These are phyloP conservation scores for Glaucopsyche alexis DNA, from an alignment of 2,888 invertebrate genomes.

Conservation along the genomic window DNA sequence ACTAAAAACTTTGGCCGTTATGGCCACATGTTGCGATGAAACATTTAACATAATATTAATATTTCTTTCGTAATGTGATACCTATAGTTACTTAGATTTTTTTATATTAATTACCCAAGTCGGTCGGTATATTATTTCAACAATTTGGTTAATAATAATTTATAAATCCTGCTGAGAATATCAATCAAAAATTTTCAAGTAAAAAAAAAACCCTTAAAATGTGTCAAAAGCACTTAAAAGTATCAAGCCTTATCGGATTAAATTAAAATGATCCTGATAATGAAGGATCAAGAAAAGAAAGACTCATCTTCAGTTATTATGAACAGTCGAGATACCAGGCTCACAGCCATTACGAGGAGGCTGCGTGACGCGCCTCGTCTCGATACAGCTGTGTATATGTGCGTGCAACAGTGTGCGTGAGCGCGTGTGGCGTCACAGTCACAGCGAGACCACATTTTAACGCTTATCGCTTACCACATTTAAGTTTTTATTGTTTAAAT, in stretches of 20 bases:
- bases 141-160: neutral
- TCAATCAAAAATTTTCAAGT: neutral
- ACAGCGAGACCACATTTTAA: slow-evolving; percentile 52
- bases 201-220: neutral
- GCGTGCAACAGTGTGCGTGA: slow-evolving; percentile 54
- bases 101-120: neutral
- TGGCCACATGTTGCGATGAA: slow-evolving; percentile 2
- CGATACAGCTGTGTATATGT: slow-evolving; percentile 49
- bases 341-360: slow-evolving; percentile 64
- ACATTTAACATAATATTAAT: neutral
- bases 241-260: slow-evolving; percentile 16
- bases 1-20: slow-evolving; percentile 11
- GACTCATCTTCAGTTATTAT: slow-evolving; percentile 77
- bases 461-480: slow-evolving; percentile 46
- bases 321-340: slow-evolving; percentile 73
- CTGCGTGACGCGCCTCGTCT: slow-evolving; percentile 66
- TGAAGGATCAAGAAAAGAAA: slow-evolving; percentile 72
- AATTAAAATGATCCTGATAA: slow-evolving; percentile 31
- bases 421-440: slow-evolving; percentile 65
- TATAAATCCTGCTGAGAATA: neutral
- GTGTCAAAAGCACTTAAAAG: slow-evolving; percentile 2
- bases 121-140: neutral
- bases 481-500: slow-evolving; percentile 37
- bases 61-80: slow-evolving; percentile 14
- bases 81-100: neutral